Base-by-base conservation (phyloP, 2,888 invertebrate genomes). In the Calameuta pallipes region DNA sequence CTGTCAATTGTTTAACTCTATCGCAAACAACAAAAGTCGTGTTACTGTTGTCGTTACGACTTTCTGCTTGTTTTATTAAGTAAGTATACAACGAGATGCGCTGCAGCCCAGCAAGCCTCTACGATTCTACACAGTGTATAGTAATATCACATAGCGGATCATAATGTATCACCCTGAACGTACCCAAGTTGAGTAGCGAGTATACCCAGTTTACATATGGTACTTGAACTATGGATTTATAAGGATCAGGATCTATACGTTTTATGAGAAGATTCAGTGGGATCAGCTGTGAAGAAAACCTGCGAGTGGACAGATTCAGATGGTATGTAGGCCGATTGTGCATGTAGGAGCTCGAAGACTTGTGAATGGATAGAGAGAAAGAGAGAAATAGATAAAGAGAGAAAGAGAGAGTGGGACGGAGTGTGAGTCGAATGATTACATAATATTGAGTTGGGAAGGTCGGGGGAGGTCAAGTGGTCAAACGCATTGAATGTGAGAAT, bases 41-140 rank as follows among this genome's bases (percentile, higher is more conserved):
- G 74, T 37, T 75, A 36, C 30, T 30, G 69, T 36, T 70, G 36
- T 36, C 34, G 33, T 69, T 77, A 23, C 6, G 11, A 56, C 15
- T 34, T 13, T 56, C 34, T 36, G 41, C 31, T 37, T 37, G n/a
- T 73, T 74, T 73, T 74, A 31, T 33, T 74, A 36, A 69, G 35
- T 74, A 36, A 69, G 35, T 77, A 69, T 73, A 75, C 75, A 78
- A 68, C 75, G 34, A 76, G 34, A 76, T 76, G 68, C 77, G 76
- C 76, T 69, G 78, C 78, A 78, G 78, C 76, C 78, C 76, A 78
- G 74, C 78, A 76, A 78, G 78, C 78, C 73, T 78, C 76, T 76
- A 77, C 73, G 73, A 68, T 41, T 77, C 78, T 78, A 78, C 78
- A 76, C 37, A 78, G 33, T 34, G 56, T 56, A 23, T 9, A 56